Percentiles rank a stretch among this genome's conserved stretches.
These are phyloP conservation scores for Caenorhabditis brenneri DNA, from an alignment of 1,140 invertebrate genomes.

Conservation along the genomic window DNA sequence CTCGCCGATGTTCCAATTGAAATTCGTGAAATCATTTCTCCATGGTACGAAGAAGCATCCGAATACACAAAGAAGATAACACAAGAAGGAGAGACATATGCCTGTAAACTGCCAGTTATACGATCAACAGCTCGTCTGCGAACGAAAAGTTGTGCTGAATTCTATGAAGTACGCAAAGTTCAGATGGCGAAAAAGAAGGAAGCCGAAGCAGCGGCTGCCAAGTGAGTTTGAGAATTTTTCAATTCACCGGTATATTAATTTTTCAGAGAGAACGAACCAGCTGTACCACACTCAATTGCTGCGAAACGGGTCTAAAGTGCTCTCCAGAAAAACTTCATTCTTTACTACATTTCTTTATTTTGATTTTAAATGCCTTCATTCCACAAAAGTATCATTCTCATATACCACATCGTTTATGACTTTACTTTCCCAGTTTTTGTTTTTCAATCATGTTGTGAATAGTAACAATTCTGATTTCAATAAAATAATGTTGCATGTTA, in stretches of 20 bases:
- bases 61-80: constrained; percentile 33
- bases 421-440: neutral
- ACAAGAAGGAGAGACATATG: constrained; percentile 29
- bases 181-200: constrained; percentile 34
- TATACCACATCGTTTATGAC: neutral
- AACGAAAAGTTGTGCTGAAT: constrained; percentile 36
- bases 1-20: constrained; percentile 8
- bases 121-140: constrained; percentile 34
- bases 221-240: neutral
- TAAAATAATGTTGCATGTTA: too few species aligned
- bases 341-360: neutral
- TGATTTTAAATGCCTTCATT: neutral
- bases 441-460: neutral
- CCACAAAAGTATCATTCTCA: constrained; percentile 29
- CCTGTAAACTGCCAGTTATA: constrained; percentile 33
- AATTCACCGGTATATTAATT: too few species aligned
- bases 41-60: constrained; percentile 41
- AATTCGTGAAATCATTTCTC: constrained; percentile 30
- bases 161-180: neutral
- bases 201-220: neutral
- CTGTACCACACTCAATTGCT: neutral
- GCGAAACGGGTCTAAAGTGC: neutral
- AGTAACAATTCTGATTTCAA: too few species aligned
- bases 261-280: constrained; percentile 25
- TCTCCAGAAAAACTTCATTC: neutral